phyloP scores from a whole-genome alignment of 1,140 invertebrate species.

The Drosophila kepulauana region DNA sequence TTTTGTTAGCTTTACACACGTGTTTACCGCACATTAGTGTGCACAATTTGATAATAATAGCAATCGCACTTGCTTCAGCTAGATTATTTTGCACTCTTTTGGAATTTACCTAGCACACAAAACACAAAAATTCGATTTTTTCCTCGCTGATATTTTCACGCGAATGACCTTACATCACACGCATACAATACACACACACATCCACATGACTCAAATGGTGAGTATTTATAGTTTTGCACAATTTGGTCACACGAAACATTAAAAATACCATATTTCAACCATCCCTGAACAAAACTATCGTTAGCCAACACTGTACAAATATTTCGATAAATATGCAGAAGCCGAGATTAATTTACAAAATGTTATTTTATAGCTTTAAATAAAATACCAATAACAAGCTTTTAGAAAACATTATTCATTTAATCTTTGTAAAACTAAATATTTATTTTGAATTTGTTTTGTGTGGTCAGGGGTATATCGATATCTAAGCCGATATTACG shows the following conservation, averaged over 20 bases:
- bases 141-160: conserved; percentile 78
- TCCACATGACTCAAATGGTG: conserved; percentile 8
- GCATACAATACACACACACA: conserved; percentile 73
- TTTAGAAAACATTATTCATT: not conserved
- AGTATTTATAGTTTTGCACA: conserved; percentile 17
- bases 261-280: not conserved
- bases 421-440: too few species aligned
- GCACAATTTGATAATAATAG: conserved; percentile 50
- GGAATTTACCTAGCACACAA: conserved; percentile 81
- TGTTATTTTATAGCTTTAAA: not conserved
- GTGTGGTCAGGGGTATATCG: conserved; percentile 4
- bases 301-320: conserved; percentile 20
- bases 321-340: not conserved
- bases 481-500: not conserved
- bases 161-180: conserved; percentile 80
- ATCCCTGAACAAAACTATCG: not conserved
- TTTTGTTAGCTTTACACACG: conserved; percentile 52
- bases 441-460: not conserved
- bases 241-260: not conserved
- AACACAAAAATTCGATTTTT: conserved; percentile 83
- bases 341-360: not conserved
- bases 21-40: conserved; percentile 38
- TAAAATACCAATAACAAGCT: not conserved
- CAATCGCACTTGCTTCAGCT: conserved; percentile 45
- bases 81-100: conserved; percentile 61